Evolutionary conservation across 1,140 invertebrate genomes (phyloP).

Genomic region (Micrasema longulum): DNA sequence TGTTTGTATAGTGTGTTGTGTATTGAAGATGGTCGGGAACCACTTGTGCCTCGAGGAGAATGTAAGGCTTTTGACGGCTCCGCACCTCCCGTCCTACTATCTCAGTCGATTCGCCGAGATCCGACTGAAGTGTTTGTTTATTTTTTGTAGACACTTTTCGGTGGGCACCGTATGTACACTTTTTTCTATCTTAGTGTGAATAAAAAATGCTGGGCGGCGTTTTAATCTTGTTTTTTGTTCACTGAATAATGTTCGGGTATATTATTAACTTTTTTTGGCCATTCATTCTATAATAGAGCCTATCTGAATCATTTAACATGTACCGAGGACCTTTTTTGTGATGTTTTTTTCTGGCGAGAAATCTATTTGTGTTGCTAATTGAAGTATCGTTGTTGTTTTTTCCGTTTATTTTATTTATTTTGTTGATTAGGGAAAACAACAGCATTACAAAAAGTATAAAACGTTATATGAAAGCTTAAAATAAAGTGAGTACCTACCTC

Average conservation of each 20-base stretch:
- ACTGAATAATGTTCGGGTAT: conserved; percentile 42
- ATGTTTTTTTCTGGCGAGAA: conserved; percentile 40
- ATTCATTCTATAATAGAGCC: conserved; percentile 45
- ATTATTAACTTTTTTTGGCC: conserved; percentile 51
- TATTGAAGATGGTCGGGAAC: conserved; percentile 3
- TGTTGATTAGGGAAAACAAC: no score
- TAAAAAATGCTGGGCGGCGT: conserved; percentile 43
- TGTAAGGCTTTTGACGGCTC: conserved; percentile 37
- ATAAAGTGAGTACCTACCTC: no score
- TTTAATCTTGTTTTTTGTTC: conserved; percentile 48
- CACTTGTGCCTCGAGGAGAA: conserved; percentile 13
- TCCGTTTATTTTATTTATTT: conserved; percentile 9
- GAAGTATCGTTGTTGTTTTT: conserved; percentile 35
- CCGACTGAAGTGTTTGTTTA: conserved; percentile 49
- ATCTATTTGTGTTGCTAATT: conserved; percentile 48
- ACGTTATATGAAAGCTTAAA: no score
- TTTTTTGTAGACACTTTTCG: conserved; percentile 47
- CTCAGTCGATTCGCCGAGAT: conserved; percentile 21
- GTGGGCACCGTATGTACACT: conserved; percentile 20
- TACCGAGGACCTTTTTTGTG: conserved; percentile 38
- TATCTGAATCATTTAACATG: conserved; percentile 48
- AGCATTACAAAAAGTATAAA: no score
- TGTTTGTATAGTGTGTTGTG: conserved; percentile 10
- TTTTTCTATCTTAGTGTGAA: conserved; percentile 46
- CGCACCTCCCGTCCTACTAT: conserved; percentile 21